Percentiles rank a stretch among this genome's conserved stretches.
Evolutionary conservation across 2,797 vertebrate genomes (phyloP).

Genomic region (Thripadectes ignobilis): DNA sequence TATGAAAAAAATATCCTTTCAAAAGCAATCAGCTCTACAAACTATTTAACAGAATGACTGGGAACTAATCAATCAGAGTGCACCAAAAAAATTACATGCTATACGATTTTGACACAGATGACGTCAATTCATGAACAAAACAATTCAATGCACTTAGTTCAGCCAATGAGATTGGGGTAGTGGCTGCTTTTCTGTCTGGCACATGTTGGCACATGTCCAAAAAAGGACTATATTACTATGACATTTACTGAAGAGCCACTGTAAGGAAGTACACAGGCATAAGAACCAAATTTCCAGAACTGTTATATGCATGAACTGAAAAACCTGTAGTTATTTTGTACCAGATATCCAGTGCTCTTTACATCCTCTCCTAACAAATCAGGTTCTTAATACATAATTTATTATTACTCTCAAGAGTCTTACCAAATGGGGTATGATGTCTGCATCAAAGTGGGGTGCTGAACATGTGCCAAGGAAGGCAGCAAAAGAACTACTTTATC

Average conservation of each 20-base stretch:
- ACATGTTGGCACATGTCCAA: neutral
- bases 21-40: neutral
- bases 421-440: neutral
- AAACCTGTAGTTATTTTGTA: neutral
- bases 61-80: constrained; percentile 45
- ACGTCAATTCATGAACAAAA: neutral
- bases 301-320: neutral
- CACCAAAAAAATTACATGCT: constrained; percentile 7
- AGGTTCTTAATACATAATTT: neutral
- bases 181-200: neutral
- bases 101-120: constrained; percentile 12
- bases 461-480: constrained; percentile 47
- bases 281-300: neutral
- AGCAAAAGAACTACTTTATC: constrained; percentile 31
- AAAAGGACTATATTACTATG: neutral
- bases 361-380: neutral
- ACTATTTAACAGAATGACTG: constrained; percentile 7
- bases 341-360: neutral
- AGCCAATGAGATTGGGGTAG: neutral
- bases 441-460: constrained; percentile 38
- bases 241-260: neutral
- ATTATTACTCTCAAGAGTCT: constrained; percentile 38
- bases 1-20: neutral
- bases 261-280: neutral
- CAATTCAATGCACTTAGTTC: neutral